Base-by-base conservation (phyloP, 2,797 vertebrate species). In the Agapornis canus region DNA sequence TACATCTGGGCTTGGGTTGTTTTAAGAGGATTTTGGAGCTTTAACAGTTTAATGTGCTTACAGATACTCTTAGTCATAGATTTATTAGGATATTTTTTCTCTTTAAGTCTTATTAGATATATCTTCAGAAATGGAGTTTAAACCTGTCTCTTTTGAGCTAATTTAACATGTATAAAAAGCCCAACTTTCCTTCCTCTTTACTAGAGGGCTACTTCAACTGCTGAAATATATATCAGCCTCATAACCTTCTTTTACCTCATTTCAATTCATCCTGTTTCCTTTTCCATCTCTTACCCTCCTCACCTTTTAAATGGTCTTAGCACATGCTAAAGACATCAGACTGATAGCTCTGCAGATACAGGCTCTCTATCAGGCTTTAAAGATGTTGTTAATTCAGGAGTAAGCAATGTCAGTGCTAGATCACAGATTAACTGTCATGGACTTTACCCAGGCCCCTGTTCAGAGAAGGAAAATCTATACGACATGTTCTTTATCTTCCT, bases 401-500 rank as follows among this genome's bases (percentile, higher is more conserved):
- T 89, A 86, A 88, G 63, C 72, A 82, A 14, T 73, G 79, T 82
- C 87, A 84, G 73, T 57, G 37, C 73, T 84, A 2, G 49, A 70
- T 64, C 80, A 90, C 83, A 92, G 79, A 91, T 92, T 82, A 95
- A 88, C 92, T 90, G 87, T 90, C 89, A 51, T 32, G 60, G 73
- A 45, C 63, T 76, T 94, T 83, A 82, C 47, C 18, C 59, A 76
- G 66, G 26, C 26, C 40, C 11, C 51, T 82, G 0, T 86, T 94
- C 91, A 82, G 68, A 92, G 87, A 94, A 92, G 27, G 56, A 94
- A 96, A 95, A 96, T 96, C 95, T 89, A 92, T 96, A 88, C 48
- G 48, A 35, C 11, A 4, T 51, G 76, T 78, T 94, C 70, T 91
- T 96, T 86, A 43, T 96, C 89, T 93, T 96, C 70, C 19, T 88